Evolutionary conservation across 1,140 invertebrate genomes (phyloP), one percentile per base, ranked within the genome.

Genomic region (Adoxophyes honmai): DNA sequence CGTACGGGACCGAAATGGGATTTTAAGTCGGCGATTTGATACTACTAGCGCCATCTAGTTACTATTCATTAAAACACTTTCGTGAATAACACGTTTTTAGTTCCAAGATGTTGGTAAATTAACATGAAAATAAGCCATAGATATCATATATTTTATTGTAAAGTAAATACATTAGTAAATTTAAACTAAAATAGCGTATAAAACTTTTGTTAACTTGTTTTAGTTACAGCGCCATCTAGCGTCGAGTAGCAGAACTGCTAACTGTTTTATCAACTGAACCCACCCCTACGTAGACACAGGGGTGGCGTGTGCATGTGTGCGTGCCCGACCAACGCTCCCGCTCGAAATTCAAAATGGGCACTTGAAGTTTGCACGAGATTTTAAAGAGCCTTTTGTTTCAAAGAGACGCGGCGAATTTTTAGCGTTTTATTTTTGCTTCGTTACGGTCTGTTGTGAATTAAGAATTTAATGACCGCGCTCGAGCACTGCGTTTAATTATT

Each of bases 181-280:
- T 37, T 6, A 1, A 6, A n/a, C 6, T 4, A 37, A 13, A 37
- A 37, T 13, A 7, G 1, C 11, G 1, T 8, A 9, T 15, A 9
- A 16, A 39, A 39, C 38, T 39, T 10, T n/a, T 10, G n/a, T 18
- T n/a, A 18, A 18, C 10, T 2, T 4, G 0, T 14, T 56, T 13
- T 21, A 4, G 15, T 52, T 13, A 5, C 9, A 70, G 14, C 62
- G 76, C 63, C 76, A 80, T 79, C 83, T 85, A 67, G 54, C 35
- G 59, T 28, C 37, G 55, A 82, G 65, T 85, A 81, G 84, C 34
- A 33, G n/a, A 51, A 64, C 38, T 52, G 34, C 7, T 34, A 0
- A 68, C 84, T 83, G 78, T 61, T 83, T 82, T 78, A 85, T 62
- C 72, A 58, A 65, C 67, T 42, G 44, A 34, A 10, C 11, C 34